phyloP scores from a whole-genome alignment of 1,140 invertebrate species.

The Euschistus heros region DNA sequence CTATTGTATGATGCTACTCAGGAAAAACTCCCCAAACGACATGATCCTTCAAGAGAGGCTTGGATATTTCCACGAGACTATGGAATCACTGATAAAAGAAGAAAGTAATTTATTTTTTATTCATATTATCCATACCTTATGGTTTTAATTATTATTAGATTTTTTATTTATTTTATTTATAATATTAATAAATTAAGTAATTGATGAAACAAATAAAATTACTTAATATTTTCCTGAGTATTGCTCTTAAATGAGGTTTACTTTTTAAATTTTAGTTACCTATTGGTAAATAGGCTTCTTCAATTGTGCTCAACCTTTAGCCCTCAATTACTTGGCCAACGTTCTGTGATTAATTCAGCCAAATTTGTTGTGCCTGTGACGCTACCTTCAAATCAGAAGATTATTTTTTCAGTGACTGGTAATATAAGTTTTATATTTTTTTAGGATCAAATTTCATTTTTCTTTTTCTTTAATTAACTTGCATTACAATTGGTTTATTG shows the following conservation, averaged over 20 bases:
- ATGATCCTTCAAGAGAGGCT: conserved; percentile 53
- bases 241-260: too few relatives aligned
- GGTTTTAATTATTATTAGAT: conserved; percentile 16
- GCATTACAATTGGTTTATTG: too few relatives aligned
- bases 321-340: conserved; percentile 35
- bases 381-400: not conserved
- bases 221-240: too few relatives aligned
- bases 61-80: conserved; percentile 57
- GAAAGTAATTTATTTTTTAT: conserved; percentile 44
- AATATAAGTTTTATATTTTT: too few relatives aligned
- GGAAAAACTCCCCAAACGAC: conserved; percentile 58
- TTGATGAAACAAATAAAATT: too few relatives aligned
- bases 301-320: conserved; percentile 53
- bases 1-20: conserved; percentile 69
- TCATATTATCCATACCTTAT: conserved; percentile 16
- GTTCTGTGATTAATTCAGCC: not conserved
- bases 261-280: conserved; percentile 42
- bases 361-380: not conserved
- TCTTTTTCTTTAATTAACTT: too few relatives aligned
- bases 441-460: too few relatives aligned
- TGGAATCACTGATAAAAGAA: conserved; percentile 56
- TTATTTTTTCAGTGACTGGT: not conserved
- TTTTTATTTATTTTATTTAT: too few relatives aligned
- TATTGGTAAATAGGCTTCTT: conserved; percentile 56
- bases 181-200: too few relatives aligned